A percentile compares a stretch with the other conserved stretches of the same genome.
phyloP scores from a whole-genome alignment of 2,113 vertebrate genomes.

The Heteronetta atricapilla region DNA sequence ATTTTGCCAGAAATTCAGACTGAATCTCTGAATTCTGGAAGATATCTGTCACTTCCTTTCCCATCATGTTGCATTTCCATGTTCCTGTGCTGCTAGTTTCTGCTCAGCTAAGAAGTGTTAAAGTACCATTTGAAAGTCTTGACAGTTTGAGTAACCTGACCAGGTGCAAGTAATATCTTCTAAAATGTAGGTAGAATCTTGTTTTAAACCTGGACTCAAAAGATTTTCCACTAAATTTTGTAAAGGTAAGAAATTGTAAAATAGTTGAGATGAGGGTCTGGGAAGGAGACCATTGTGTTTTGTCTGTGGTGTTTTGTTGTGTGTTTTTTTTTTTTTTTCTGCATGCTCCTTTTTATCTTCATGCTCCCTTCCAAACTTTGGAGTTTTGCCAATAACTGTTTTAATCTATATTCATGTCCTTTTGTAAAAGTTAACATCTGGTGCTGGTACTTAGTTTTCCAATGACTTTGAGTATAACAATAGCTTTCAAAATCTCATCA shows the following conservation, averaged over 20 bases:
- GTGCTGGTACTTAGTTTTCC: slow-evolving; percentile 40
- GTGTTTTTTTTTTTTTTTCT: not conserved
- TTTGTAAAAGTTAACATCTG: slow-evolving; percentile 15
- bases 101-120: not conserved
- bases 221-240: not conserved
- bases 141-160: not conserved
- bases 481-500: slow-evolving; percentile 29
- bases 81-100: slow-evolving; percentile 15
- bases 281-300: not conserved
- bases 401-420: slow-evolving; percentile 23
- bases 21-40: slow-evolving; percentile 6
- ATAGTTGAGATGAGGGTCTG: not conserved
- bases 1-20: slow-evolving; percentile 22
- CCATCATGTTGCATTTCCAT: slow-evolving; percentile 16
- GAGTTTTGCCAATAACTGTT: not conserved
- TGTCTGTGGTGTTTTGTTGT: not conserved
- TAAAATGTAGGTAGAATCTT: not conserved
- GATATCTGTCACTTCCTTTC: slow-evolving; percentile 12
- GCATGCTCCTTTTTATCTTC: no score
- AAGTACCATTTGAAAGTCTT: not conserved
- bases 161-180: not conserved
- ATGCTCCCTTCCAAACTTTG: not conserved
- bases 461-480: slow-evolving; percentile 18
- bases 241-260: not conserved
- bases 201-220: not conserved